Evolutionary conservation across 2,888 invertebrate genomes (phyloP).

Genomic region (Germaria angustata): DNA sequence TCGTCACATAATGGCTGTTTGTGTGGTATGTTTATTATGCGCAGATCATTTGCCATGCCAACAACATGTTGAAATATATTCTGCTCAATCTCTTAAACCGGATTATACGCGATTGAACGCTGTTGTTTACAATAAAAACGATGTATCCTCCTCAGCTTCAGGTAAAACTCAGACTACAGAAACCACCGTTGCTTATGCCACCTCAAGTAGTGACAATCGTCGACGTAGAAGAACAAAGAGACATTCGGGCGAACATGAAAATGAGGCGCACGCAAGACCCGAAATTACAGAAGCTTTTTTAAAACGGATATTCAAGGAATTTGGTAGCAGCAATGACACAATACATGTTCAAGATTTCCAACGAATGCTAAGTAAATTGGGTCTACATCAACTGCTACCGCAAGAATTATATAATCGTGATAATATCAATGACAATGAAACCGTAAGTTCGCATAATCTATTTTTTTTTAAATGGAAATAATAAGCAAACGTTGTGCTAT

Average conservation of each 20-base stretch:
- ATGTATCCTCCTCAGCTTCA: conserved; percentile 47
- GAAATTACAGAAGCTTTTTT: conserved; percentile 83
- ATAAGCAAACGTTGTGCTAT: neutral
- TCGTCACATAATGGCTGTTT: conserved; percentile 88
- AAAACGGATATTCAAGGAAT: conserved; percentile 84
- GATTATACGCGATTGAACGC: conserved; percentile 71
- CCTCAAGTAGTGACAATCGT: conserved; percentile 59
- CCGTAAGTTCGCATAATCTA: conserved; percentile 45
- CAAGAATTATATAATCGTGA: conserved; percentile 67
- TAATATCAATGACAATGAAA: conserved; percentile 47
- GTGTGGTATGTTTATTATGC: conserved; percentile 90
- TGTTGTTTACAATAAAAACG: conserved; percentile 70
- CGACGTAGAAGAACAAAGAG: conserved; percentile 73
- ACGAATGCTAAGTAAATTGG: conserved; percentile 83
- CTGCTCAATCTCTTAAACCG: conserved; percentile 62
- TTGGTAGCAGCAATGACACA: conserved; percentile 82
- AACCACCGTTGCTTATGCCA: conserved; percentile 55
- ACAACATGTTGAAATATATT: conserved; percentile 82
- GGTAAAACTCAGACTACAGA: conserved; percentile 48
- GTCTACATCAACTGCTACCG: conserved; percentile 81
- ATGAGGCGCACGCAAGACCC: conserved; percentile 72
- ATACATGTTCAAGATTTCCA: conserved; percentile 86
- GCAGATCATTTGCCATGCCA: conserved; percentile 88
- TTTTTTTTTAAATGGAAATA: neutral
- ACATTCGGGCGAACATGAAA: conserved; percentile 71